Conservation (phyloP, 2,797 vertebrate species). For the Pristis pectinata region DNA sequence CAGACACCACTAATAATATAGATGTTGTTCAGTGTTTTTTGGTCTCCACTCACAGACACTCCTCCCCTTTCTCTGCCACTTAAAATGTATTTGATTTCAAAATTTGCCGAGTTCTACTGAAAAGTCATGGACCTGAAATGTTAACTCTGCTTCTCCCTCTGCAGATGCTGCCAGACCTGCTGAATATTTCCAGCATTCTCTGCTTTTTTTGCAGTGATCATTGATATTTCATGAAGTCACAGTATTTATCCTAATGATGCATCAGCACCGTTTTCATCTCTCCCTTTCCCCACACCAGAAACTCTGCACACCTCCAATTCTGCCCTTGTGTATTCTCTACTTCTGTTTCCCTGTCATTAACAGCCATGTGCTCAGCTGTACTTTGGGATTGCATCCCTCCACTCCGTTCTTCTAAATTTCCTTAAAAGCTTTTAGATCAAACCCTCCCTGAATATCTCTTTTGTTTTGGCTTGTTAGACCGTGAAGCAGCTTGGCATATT, state of each 20-base stretch:
- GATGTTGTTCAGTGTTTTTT: no score
- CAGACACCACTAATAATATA: no score
- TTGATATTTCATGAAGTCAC: background rate
- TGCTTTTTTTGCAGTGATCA: no score
- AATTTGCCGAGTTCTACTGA: no score
- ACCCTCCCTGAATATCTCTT: background rate
- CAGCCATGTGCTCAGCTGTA: background rate
- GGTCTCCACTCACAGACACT: no score
- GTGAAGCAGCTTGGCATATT: background rate
- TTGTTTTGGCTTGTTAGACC: background rate
- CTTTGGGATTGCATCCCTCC: no score
- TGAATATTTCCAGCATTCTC: no score
- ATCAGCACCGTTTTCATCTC: background rate
- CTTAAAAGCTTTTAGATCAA: background rate
- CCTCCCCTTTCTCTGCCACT: no score
- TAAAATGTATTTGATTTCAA: no score
- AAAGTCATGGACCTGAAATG: no score
- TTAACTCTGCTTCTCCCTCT: no score
- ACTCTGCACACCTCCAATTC: background rate
- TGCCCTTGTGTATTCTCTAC: background rate
- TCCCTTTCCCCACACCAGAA: background rate
- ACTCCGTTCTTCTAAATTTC: background rate
- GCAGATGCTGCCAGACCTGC: no score
- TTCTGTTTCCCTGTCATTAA: background rate
- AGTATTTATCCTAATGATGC: background rate